Evolutionary conservation across 2,113 vertebrate species (phyloP).

Genomic region (Bostrychus sinensis): DNA sequence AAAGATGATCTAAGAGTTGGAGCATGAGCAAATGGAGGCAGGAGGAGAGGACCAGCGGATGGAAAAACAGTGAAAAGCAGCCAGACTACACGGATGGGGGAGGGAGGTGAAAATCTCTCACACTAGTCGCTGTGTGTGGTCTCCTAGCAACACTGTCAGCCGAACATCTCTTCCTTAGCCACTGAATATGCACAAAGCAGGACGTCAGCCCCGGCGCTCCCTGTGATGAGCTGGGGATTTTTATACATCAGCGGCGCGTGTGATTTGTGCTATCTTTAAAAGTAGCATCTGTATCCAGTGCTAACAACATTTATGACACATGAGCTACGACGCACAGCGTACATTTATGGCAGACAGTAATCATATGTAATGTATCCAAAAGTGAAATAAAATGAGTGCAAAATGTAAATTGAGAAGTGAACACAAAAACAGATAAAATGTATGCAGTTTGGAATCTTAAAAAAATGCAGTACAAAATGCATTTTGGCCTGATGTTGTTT

Average conservation of each 20-base stretch:
- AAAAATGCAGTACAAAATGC: too few relatives aligned
- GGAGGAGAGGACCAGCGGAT: constrained; percentile 43
- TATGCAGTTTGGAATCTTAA: too few relatives aligned
- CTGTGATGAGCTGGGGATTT: constrained; percentile 42
- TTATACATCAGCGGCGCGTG: constrained; percentile 24
- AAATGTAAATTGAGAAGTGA: background rate
- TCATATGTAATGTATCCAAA: background rate
- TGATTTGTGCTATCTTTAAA: constrained; percentile 26
- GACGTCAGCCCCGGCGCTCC: constrained; percentile 56
- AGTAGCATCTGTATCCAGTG: constrained; percentile 24
- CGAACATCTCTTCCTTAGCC: constrained; percentile 69
- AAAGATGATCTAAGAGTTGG: constrained; percentile 22
- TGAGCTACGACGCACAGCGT: background rate
- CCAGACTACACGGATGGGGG: constrained; percentile 71
- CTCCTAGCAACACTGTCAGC: constrained; percentile 84
- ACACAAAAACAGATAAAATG: background rate
- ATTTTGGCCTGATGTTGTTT: background rate
- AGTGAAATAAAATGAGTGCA: background rate
- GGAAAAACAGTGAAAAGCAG: constrained; percentile 60
- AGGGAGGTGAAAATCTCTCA: constrained; percentile 78
- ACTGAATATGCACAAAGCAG: constrained; percentile 73
- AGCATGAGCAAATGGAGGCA: constrained; percentile 57
- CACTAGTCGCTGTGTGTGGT: constrained; percentile 81
- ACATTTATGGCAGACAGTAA: background rate
- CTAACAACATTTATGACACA: constrained; percentile 2